Evolutionary conservation across 2,888 invertebrate genomes (phyloP).

Genomic region (Platerodrilus igneus): DNA sequence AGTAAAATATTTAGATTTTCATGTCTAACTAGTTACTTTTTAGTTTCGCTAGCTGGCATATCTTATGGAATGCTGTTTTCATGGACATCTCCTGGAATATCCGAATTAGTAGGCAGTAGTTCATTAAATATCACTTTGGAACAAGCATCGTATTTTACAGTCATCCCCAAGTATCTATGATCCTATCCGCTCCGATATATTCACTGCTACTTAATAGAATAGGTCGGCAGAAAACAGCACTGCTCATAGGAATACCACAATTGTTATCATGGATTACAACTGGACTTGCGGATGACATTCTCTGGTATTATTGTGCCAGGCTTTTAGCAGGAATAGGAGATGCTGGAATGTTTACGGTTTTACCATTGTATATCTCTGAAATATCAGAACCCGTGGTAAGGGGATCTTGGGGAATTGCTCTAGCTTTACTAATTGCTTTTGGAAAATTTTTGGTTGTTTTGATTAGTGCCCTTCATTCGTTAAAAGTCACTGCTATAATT

Average conservation of each 20-base stretch:
- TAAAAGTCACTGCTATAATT: constrained; percentile 16
- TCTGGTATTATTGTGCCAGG: constrained; percentile 16
- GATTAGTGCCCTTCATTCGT: constrained; percentile 23
- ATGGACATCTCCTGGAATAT: no score
- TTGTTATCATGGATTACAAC: constrained; percentile 24
- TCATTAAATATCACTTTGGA: constrained; percentile 34
- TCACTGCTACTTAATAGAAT: constrained; percentile 32
- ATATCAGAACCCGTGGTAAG: constrained; percentile 26
- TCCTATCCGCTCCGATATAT: constrained; percentile 30
- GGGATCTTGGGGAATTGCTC: constrained; percentile 24
- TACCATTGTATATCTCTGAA: constrained; percentile 29
- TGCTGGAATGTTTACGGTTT: constrained; percentile 18
- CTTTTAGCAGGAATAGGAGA: constrained; percentile 21
- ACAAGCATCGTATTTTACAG: constrained; percentile 37
- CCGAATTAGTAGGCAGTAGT: no score
- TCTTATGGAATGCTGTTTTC: no score
- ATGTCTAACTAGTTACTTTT: no score
- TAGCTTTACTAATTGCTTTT: constrained; percentile 25
- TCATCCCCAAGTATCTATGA: constrained; percentile 33
- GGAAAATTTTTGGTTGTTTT: constrained; percentile 24
- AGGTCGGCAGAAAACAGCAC: constrained; percentile 34
- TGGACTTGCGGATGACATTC: constrained; percentile 11
- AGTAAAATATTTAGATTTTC: no score
- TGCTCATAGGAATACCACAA: constrained; percentile 27
- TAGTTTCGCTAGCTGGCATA: no score